Percentiles rank a stretch among this genome's conserved stretches.
phyloP scores from a whole-genome alignment of 1,140 invertebrate species.

The Dreissena rostriformis region DNA sequence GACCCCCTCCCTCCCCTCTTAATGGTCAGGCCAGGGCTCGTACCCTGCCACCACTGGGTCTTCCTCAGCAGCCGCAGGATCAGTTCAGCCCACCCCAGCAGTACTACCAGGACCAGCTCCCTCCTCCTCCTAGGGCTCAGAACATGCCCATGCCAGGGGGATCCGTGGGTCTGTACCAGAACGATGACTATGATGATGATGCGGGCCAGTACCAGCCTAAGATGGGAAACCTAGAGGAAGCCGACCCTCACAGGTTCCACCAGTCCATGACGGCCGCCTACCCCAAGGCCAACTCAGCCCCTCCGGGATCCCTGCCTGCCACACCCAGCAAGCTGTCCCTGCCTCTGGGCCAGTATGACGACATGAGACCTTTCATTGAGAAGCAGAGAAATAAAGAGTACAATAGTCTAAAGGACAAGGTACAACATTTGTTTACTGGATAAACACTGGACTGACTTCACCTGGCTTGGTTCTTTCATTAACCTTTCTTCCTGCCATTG shows the following conservation, averaged over 20 bases:
- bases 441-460: too few relatives aligned
- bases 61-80: too few relatives aligned
- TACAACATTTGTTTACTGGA: background rate
- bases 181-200: background rate
- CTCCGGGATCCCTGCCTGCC: constrained; percentile 17
- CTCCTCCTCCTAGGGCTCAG: too few relatives aligned
- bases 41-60: too few relatives aligned
- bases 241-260: constrained; percentile 8
- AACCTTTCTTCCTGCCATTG: background rate
- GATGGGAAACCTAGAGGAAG: background rate
- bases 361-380: constrained; percentile 36
- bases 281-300: constrained; percentile 13
- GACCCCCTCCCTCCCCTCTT: too few relatives aligned
- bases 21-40: too few relatives aligned
- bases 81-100: too few relatives aligned
- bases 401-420: constrained; percentile 40
- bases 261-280: constrained; percentile 18
- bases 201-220: background rate
- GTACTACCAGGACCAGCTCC: too few relatives aligned
- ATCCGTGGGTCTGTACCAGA: too few relatives aligned
- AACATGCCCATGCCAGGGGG: too few relatives aligned
- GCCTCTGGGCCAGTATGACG: constrained; percentile 51
- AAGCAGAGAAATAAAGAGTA: constrained; percentile 54
- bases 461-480: background rate
- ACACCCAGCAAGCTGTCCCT: constrained; percentile 49